Base-by-base conservation (phyloP, 2,113 vertebrate species). In the Tringa solitaria region DNA sequence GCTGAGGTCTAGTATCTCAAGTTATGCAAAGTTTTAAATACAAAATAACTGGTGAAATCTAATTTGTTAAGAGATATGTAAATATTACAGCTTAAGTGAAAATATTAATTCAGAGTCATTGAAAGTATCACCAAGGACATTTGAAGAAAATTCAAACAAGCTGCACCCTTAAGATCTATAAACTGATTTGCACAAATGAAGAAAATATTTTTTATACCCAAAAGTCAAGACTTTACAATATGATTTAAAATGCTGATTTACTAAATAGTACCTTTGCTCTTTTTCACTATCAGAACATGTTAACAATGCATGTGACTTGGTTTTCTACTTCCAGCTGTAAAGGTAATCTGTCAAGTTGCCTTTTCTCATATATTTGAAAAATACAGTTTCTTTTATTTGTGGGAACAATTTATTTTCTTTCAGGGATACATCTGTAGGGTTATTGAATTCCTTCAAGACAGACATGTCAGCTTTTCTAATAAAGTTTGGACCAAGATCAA, bases 151-250 rank as follows among this genome's bases (percentile, higher is more conserved):
- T 98, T 98, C 26, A 98, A 98, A 88, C 97, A 99, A 45, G 95
- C 92, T 48, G 98, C 97, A 60, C 98, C 78, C 20, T 77, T 89
- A 83, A 97, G 98, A 5, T 81, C 90, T 21, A 89, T 48, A 87
- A 98, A 98, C 10, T 96, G 97, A 43, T 97, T 35, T 57, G 95
- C 95, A 45, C 97, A 95, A 93, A 98, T 98, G 81, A 98, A 98
- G 65, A 98, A 98, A n/a, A 98, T 90, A 89, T 98, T 98, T 75
- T 99, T 99, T 63, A 96, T 95, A 81, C 96, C 98, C 41, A 98
- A 98, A 97, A 68, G 97, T 91, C 60, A 99, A 94, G 61, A 98
- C 97, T 46, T 96, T 96, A 10, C 92, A 83, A 22, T 97, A 63
- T 15, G 80, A 39, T 63, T 73, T 97, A 75, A 98, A 98, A 30